Evolutionary conservation across 2,113 vertebrate genomes (phyloP), one percentile per base, ranked within the genome.

Genomic region (Meles meles): DNA sequence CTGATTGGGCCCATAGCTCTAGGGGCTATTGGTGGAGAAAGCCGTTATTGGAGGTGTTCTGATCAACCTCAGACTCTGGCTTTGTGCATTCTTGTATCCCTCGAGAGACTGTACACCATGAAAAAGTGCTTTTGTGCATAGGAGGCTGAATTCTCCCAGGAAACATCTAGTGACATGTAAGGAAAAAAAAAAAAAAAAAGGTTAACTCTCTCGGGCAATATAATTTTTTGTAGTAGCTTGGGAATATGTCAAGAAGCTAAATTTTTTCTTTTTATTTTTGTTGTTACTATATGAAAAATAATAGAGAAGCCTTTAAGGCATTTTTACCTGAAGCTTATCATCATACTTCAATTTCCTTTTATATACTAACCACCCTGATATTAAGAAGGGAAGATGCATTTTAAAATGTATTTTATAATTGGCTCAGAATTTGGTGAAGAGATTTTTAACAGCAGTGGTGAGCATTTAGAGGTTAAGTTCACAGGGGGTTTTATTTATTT

Each of bases 231-330:
- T 39, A 47, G 57, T 63, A 92, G 7, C 31, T 87, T 87, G 69
- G 67, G 31, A 84, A 55, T 90, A 87, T 71, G 20, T 94, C 47
- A 63, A 74, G 84, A 23, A 91, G 44, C 27, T 74, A 44, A 42
- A 92, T 96, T 89, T 97, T 7, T 18, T 47, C n/a, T 91, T 74
- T 81, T 89, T 63, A 29, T 42, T 67, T 88, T 90, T 55, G 25
- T 69, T 76, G 59, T 63, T 81, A 25, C 76, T 79, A 13, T 47
- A 39, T 85, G n/a, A 77, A 93, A 96, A 94, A 59, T 42, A 42
- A 71, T 5, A 79, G 18, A 85, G 23, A 29, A 82, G 15, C n/a
- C 72, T 39, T 7, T 69, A 17, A 71, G 10, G 3, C 4, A 37
- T 27, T 74, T 80, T 94, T 69, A 95, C 74, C 37, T 47, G 42